These are phyloP conservation scores for Ormyrus rosae DNA, from an alignment of 2,888 invertebrate species.

Conservation along the genomic window DNA sequence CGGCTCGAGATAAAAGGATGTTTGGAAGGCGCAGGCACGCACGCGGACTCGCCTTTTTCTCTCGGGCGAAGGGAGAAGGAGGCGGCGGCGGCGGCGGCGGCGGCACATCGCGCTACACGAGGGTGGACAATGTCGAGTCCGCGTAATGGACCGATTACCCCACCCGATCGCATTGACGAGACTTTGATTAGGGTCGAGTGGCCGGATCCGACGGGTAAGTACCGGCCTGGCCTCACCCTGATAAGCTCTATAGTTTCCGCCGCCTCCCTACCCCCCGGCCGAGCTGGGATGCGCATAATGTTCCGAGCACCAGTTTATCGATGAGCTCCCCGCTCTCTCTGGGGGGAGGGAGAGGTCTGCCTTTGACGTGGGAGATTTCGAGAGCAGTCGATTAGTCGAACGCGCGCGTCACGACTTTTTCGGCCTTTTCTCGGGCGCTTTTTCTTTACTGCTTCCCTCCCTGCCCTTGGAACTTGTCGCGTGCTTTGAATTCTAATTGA, in stretches of 20 bases:
- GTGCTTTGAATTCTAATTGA: no score
- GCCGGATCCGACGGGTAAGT: constrained; percentile 73
- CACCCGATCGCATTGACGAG: constrained; percentile 74
- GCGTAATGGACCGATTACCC: constrained; percentile 76
- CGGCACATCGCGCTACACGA: constrained; percentile 13
- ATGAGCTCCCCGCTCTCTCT: background rate
- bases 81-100: constrained; percentile 33
- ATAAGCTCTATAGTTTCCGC: background rate
- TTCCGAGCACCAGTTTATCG: constrained; percentile 39
- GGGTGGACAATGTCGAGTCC: constrained; percentile 73
- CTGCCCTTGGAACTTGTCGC: no score
- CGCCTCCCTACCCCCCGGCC: background rate
- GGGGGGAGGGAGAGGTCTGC: constrained; percentile 1
- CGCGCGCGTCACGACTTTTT: no score
- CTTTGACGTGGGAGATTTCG: constrained; percentile 19
- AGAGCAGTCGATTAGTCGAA: constrained; percentile 37
- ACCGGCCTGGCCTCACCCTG: constrained; percentile 53
- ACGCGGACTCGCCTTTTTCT: constrained; percentile 26
- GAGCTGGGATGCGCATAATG: constrained; percentile 28
- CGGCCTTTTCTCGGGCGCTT: no score
- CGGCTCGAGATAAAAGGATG: constrained; percentile 58
- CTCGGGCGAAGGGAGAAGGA: constrained; percentile 51
- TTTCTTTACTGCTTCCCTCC: no score
- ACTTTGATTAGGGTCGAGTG: constrained; percentile 76
- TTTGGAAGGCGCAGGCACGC: constrained; percentile 58